These are phyloP conservation scores for Chironomus tepperi DNA, from an alignment of 1,140 invertebrate genomes.

Conservation along the genomic window DNA sequence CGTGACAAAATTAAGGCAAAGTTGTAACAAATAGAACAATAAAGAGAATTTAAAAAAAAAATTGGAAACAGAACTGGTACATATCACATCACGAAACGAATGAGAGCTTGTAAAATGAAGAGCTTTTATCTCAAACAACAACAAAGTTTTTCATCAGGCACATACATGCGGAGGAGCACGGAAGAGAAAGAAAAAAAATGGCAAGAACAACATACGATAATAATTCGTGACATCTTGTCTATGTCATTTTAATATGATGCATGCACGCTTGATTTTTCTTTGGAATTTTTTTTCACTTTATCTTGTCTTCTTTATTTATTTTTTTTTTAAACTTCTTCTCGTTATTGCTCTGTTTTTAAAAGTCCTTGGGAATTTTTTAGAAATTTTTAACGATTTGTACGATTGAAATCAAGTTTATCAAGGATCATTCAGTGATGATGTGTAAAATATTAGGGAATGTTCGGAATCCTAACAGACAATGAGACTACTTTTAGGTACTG, in stretches of 20 bases:
- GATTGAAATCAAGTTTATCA: too few species aligned
- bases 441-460: too few species aligned
- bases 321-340: too few species aligned
- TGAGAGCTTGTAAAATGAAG: too few species aligned
- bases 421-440: too few species aligned
- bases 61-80: not conserved
- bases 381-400: too few species aligned
- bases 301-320: not conserved
- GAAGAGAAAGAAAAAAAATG: not conserved
- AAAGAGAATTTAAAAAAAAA: not conserved
- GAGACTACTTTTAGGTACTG: too few species aligned
- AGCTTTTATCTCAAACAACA: not conserved
- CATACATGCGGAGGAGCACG: not conserved
- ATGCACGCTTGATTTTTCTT: not conserved
- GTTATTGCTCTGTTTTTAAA: too few species aligned
- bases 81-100: not conserved
- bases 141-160: not conserved
- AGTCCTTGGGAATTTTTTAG: too few species aligned
- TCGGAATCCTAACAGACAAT: too few species aligned
- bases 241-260: constrained; percentile 2
- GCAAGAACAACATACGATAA: constrained; percentile 1
- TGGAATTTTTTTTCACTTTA: not conserved
- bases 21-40: too few species aligned
- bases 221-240: constrained; percentile 12
- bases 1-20: too few species aligned